Base-by-base conservation (phyloP, 2,113 vertebrate species). In the Gila orcuttii region DNA sequence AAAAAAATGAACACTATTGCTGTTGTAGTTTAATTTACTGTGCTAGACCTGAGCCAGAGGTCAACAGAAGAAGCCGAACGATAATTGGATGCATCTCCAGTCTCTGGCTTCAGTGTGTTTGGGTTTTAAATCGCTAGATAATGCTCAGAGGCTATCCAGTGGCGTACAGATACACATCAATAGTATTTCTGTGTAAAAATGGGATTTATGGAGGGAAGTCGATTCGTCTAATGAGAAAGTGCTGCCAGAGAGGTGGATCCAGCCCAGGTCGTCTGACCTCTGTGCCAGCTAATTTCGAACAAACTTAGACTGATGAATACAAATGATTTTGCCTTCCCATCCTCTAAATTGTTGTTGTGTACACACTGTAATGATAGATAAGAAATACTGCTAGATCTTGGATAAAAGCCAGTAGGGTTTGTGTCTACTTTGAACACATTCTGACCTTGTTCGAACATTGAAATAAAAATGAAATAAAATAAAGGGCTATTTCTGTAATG, bases 41-140 rank as follows among this genome's bases (percentile, higher is more conserved):
- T 79, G 81, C 59, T 55, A 79, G 47, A 45, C 42, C 45, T 55
- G 60, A 62, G 69, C 39, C 77, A 52, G 83, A 66, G 77, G 78
- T 55, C 57, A 75, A 28, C 69, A 52, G 23, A 77, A 75, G 60
- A 13, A 28, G 62, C 73, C 6, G 10, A 73, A 31, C 55, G 66
- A 87, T 88, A 90, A 90, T 77, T 79, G 74, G 69, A 83, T 81
- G 84, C 86, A 64, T 82, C 59, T 77, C 52, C 45, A 33, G 6
- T 11, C 25, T 33, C 45, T 52, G 19, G 57, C 74, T 52, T 17
- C n/a, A 71, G 17, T 69, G 36, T 25, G 15, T 64, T 74, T 19
- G 42, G 39, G 79, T 66, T 64, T 81, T 81, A 59, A 81, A 87
- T 82, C 55, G 73, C 23, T 50, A 64, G 47, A 85, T 83, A 78